phyloP scores from a whole-genome alignment of 2,797 vertebrate genomes.

The Enteromius treurensis region DNA sequence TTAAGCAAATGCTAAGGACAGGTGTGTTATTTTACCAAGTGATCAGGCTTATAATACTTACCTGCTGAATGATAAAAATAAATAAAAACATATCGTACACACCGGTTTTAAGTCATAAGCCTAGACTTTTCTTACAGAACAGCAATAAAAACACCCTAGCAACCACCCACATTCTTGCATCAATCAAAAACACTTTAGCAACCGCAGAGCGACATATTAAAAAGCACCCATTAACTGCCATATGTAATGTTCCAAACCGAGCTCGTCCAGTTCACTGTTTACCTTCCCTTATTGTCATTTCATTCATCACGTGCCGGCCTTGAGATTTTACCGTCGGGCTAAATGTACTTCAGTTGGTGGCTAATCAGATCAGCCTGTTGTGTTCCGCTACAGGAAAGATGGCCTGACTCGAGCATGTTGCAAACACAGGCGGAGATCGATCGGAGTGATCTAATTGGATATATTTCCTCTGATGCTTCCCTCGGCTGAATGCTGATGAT shows the following conservation, averaged over 20 bases:
- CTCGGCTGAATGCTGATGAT: constrained; percentile 78
- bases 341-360: constrained; percentile 75
- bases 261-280: not conserved
- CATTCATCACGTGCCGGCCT: constrained; percentile 73
- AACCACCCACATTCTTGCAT: not conserved
- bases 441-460: constrained; percentile 79
- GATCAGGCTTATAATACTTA: not conserved
- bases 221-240: not conserved
- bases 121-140: not conserved
- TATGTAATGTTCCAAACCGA: not conserved
- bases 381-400: constrained; percentile 76
- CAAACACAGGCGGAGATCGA: constrained; percentile 75
- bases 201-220: not conserved
- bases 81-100: not conserved
- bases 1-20: not conserved
- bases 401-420: constrained; percentile 75
- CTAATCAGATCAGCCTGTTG: constrained; percentile 76
- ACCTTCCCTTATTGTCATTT: constrained; percentile 47
- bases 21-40: not conserved
- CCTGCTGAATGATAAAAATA: not conserved
- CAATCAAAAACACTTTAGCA: not conserved
- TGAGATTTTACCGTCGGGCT: constrained; percentile 78
- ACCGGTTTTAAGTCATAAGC: not conserved
- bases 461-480: constrained; percentile 73
- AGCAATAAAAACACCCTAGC: not conserved